Percentiles rank a stretch among this genome's conserved stretches.
These are phyloP conservation scores for Onthophagus sagittarius DNA, from an alignment of 2,888 invertebrate genomes.

Conservation along the genomic window DNA sequence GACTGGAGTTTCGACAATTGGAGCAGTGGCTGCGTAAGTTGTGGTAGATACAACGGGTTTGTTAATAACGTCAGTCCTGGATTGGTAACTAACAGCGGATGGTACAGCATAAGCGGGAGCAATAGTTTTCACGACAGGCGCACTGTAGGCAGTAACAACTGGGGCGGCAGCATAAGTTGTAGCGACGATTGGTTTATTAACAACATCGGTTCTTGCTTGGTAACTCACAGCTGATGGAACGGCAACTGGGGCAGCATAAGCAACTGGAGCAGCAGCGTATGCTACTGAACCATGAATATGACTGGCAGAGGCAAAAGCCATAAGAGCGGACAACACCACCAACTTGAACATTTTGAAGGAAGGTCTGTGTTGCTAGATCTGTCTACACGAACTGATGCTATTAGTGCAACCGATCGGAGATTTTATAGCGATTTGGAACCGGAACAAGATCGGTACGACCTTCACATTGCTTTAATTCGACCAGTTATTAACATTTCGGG, in stretches of 20 bases:
- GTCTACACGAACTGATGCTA: constrained; percentile 22
- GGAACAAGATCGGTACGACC: constrained; percentile 18
- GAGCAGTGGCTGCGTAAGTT: constrained; percentile 10
- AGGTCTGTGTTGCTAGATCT: constrained; percentile 50
- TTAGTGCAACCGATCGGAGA: background rate
- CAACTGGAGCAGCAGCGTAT: constrained; percentile 33
- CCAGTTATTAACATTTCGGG: constrained; percentile 2
- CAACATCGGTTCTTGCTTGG: constrained; percentile 30
- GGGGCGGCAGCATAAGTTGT: constrained; percentile 33
- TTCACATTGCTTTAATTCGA: constrained; percentile 19
- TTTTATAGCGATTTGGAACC: constrained; percentile 18
- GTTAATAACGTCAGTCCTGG: constrained; percentile 21
- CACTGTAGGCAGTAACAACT: constrained; percentile 17
- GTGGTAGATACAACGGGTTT: constrained; percentile 18
- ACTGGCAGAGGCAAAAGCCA: constrained; percentile 55
- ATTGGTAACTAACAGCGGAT: constrained; percentile 21
- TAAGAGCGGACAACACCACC: constrained; percentile 60
- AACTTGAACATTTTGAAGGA: constrained; percentile 53
- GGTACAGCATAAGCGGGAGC: constrained; percentile 16
- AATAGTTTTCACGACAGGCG: background rate
- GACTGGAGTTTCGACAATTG: constrained; percentile 28
- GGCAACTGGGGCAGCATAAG: constrained; percentile 29
- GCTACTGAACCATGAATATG: constrained; percentile 38
- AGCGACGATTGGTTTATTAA: constrained; percentile 29
- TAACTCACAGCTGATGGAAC: constrained; percentile 44